phyloP scores from a whole-genome alignment of 2,888 invertebrate genomes.

The Diogma glabrata region DNA sequence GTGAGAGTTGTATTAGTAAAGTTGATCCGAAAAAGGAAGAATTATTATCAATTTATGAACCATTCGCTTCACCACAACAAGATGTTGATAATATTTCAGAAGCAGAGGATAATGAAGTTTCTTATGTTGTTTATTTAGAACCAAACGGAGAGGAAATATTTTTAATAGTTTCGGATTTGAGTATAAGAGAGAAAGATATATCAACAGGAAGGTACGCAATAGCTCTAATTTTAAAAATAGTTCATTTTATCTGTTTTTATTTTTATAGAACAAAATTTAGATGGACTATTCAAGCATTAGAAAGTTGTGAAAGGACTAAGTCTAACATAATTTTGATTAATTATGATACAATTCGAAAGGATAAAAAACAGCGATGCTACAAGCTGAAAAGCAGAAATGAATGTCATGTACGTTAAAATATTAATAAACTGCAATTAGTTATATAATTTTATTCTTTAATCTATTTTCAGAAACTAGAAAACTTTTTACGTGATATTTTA shows the following conservation, averaged over 20 bases:
- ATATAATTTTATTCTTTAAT: too few relatives aligned
- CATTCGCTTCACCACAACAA: not conserved
- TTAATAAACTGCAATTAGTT: too few relatives aligned
- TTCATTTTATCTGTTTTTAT: not conserved
- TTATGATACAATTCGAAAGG: slow-evolving; percentile 49
- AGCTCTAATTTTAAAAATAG: not conserved
- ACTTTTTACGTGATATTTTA: slow-evolving; percentile 37
- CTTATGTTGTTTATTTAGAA: slow-evolving; percentile 29
- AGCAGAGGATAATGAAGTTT: slow-evolving; percentile 33
- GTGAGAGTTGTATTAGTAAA: not conserved
- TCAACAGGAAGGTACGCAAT: slow-evolving; percentile 34
- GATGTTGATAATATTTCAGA: slow-evolving; percentile 27
- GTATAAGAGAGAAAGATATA: slow-evolving; percentile 41
- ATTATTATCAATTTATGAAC: slow-evolving; percentile 1
- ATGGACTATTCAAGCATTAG: slow-evolving; percentile 42
- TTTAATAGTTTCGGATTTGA: slow-evolving; percentile 38
- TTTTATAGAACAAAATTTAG: slow-evolving; percentile 31
- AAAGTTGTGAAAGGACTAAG: slow-evolving; percentile 39
- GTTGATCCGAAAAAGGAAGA: not conserved
- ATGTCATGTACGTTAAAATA: slow-evolving; percentile 44
- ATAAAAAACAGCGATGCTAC: slow-evolving; percentile 46
- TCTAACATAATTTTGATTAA: slow-evolving; percentile 42
- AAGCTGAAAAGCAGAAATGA: slow-evolving; percentile 42
- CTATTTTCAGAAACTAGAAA: slow-evolving; percentile 36
- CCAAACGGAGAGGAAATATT: slow-evolving; percentile 36